These are phyloP conservation scores for Lepidothrix coronata DNA, from an alignment of 2,113 vertebrate genomes.

Conservation along the genomic window DNA sequence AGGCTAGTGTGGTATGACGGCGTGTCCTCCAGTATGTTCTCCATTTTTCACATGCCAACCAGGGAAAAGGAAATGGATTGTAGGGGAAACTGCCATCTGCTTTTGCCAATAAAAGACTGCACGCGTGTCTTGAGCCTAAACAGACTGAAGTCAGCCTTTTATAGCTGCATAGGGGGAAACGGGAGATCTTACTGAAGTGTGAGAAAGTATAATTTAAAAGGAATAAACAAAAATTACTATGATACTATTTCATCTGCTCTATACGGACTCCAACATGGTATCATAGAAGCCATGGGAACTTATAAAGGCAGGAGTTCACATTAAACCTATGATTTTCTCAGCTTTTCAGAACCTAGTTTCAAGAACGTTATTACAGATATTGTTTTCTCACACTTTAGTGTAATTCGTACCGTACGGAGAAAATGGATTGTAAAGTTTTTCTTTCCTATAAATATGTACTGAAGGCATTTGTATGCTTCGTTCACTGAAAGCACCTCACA, in stretches of 20 bases:
- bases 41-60: constrained; percentile 28
- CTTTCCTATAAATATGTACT: neutral
- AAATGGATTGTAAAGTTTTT: neutral
- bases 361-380: constrained; percentile 11
- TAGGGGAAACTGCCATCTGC: constrained; percentile 56
- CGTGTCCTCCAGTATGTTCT: neutral
- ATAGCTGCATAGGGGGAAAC: constrained; percentile 14
- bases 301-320: constrained; percentile 1
- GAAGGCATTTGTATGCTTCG: neutral
- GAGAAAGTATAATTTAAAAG: constrained; percentile 42
- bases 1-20: neutral
- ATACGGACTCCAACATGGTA: neutral
- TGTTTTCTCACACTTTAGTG: constrained; percentile 15
- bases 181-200: neutral
- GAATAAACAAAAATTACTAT: constrained; percentile 34
- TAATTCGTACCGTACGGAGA: neutral
- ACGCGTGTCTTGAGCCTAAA: constrained; percentile 36
- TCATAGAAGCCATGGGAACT: constrained; percentile 11
- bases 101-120: constrained; percentile 65
- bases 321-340: constrained; percentile 39
- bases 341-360: constrained; percentile 3
- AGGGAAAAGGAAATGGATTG: constrained; percentile 17
- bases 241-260: neutral
- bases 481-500: neutral
- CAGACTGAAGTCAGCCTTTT: constrained; percentile 40